Conservation (phyloP, 2,797 vertebrate species). For the Antennarius maculatus region DNA sequence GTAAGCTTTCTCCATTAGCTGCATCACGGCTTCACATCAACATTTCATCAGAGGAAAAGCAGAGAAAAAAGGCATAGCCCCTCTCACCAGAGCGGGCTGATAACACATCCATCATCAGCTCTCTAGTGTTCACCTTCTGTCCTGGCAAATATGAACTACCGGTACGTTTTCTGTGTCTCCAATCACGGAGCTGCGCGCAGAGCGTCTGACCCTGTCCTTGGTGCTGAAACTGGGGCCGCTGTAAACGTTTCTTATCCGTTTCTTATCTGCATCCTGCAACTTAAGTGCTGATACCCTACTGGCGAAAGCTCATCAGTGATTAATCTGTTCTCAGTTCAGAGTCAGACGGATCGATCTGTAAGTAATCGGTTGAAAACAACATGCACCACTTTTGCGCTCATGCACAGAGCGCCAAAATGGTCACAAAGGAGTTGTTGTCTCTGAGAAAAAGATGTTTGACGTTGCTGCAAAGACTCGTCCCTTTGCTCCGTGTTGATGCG, state of each 20-base stretch:
- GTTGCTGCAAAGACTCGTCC: conserved; percentile 68
- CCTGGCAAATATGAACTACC: too few relatives aligned
- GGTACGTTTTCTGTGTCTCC: conserved; percentile 18
- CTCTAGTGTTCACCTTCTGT: too few relatives aligned
- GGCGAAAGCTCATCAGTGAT: conserved; percentile 26
- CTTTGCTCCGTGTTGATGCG: neutral
- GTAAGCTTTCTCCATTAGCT: conserved; percentile 70
- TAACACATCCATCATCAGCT: neutral
- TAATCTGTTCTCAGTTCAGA: conserved; percentile 51
- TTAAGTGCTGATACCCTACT: conserved; percentile 8
- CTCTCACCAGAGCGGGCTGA: conserved; percentile 9
- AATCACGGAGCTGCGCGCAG: conserved; percentile 12
- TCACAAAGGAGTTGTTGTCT: neutral
- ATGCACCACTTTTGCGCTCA: conserved; percentile 15
- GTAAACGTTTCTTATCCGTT: conserved; percentile 1
- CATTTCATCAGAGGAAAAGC: too few relatives aligned
- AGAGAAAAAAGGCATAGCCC: conserved; percentile 52
- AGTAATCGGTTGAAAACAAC: conserved; percentile 44
- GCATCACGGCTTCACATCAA: conserved; percentile 29
- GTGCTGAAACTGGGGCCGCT: conserved; percentile 43
- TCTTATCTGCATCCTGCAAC: conserved; percentile 10
- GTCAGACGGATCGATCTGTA: conserved; percentile 53
- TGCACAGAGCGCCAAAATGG: conserved; percentile 1
- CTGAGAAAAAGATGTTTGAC: conserved; percentile 1
- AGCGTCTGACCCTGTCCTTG: conserved; percentile 24